These are phyloP conservation scores for Branchipolynoe longqiensis DNA, from an alignment of 2,888 invertebrate species.

Conservation along the genomic window DNA sequence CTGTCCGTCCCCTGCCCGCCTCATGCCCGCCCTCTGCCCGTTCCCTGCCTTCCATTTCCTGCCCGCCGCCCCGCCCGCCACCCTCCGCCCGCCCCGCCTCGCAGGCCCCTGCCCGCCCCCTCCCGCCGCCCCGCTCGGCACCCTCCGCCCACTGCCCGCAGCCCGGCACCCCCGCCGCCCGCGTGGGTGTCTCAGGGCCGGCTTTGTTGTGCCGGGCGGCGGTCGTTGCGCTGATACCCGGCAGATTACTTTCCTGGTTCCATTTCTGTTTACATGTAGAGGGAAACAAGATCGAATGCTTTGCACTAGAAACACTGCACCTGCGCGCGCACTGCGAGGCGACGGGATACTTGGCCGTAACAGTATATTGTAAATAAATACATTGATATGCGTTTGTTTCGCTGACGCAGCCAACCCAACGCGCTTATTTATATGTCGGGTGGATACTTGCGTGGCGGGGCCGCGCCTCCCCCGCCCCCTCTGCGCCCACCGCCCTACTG, in stretches of 20 bases:
- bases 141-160: too few relatives aligned
- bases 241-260: constrained; percentile 49
- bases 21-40: too few relatives aligned
- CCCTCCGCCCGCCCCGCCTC: too few relatives aligned
- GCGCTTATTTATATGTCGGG: constrained; percentile 50
- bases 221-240: constrained; percentile 30
- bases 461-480: constrained; percentile 6
- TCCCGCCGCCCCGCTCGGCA: too few relatives aligned
- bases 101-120: too few relatives aligned
- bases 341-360: constrained; percentile 46
- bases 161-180: too few relatives aligned
- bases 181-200: constrained; percentile 4
- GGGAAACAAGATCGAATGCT: constrained; percentile 55
- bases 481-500: not conserved
- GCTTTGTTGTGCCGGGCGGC: constrained; percentile 23
- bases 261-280: constrained; percentile 53
- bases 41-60: too few relatives aligned
- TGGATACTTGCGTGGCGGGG: constrained; percentile 24
- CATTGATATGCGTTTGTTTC: constrained; percentile 56
- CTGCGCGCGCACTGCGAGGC: not conserved
- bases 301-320: constrained; percentile 49
- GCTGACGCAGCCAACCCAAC: constrained; percentile 49
- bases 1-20: too few relatives aligned
- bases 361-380: constrained; percentile 55
- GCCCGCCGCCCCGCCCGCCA: too few relatives aligned